Evolutionary conservation across 2,797 vertebrate genomes (phyloP).

Genomic region (Chelonia mydas): DNA sequence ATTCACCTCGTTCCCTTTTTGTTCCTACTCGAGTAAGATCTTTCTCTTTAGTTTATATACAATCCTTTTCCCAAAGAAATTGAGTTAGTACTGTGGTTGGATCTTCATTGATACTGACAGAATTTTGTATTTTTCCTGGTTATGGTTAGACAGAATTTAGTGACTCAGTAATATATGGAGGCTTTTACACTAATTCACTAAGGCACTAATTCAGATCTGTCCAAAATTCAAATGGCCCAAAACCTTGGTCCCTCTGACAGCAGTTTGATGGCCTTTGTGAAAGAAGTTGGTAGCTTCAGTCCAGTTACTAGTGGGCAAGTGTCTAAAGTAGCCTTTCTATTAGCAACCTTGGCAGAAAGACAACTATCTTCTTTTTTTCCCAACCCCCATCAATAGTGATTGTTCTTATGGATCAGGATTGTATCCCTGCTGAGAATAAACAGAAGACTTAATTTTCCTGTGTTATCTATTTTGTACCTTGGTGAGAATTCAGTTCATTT

Average conservation of each 20-base stretch:
- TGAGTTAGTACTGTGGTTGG: not conserved
- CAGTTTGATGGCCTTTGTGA: not conserved
- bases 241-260: not conserved
- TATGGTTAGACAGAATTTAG: not conserved
- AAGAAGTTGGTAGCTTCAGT: not conserved
- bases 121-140: not conserved
- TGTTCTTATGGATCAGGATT: not conserved
- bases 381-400: not conserved
- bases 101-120: not conserved
- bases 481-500: not conserved
- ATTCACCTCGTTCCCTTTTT: slow-evolving; percentile 93
- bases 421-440: not conserved
- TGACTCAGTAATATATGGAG: not conserved
- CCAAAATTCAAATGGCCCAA: not conserved
- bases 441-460: not conserved
- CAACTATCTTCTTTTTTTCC: not conserved
- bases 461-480: not conserved
- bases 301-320: not conserved
- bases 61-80: not conserved
- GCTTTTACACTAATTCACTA: not conserved
- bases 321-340: not conserved
- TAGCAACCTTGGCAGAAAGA: not conserved
- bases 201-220: not conserved
- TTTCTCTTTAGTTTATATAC: not conserved
- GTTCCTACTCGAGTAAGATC: slow-evolving; percentile 89